Base-by-base conservation (phyloP, 2,797 vertebrate species). In the Gambusia yucatana region DNA sequence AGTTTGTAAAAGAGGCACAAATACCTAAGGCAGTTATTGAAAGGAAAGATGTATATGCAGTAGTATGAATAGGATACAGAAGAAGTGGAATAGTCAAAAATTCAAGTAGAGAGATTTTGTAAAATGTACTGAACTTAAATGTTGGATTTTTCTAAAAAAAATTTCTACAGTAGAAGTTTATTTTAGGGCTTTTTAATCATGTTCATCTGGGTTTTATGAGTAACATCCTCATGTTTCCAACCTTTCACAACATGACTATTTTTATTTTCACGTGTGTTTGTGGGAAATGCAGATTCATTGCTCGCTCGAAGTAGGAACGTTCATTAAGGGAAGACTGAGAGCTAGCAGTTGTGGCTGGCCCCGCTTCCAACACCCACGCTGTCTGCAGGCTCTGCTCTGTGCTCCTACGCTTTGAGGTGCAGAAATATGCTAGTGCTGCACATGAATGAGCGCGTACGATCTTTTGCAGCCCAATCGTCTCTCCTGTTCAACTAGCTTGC, bases 381-480 rank as follows among this genome's bases (percentile, higher is more conserved):
- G 87, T 91, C 90, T 92, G 87, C 71, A 85, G 88, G 88, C 91
- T 88, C 73, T 72, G 72, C 86, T 80, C 76, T 81, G 73, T 77
- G 75, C 82, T 87, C 83, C 82, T 72, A 73, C 47, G 78, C 92
- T 88, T 71, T 73, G 72, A 89, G 86, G 82, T 80, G 5, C 74
- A 52, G 78, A 77, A 87, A 86, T 85, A 73, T 77, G 84, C 75
- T 16, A 67, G 63, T 77, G 11, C 84, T 28, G 79, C 86, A 89
- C 87, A 85, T 90, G 92, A 94, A 94, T 92, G 88, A 90, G 77
- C 55, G 80, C 85, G 84, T 85, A 82, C 82, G 73, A 80, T 84
- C 81, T 87, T 79, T 69, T 84, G 76, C 76, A 50, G 85, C 77
- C 86, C 77, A 65, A 77, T 74, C 76, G 65, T 84, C 75, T 77